phyloP scores from a whole-genome alignment of 2,113 vertebrate species.

The Tyrannus savana region DNA sequence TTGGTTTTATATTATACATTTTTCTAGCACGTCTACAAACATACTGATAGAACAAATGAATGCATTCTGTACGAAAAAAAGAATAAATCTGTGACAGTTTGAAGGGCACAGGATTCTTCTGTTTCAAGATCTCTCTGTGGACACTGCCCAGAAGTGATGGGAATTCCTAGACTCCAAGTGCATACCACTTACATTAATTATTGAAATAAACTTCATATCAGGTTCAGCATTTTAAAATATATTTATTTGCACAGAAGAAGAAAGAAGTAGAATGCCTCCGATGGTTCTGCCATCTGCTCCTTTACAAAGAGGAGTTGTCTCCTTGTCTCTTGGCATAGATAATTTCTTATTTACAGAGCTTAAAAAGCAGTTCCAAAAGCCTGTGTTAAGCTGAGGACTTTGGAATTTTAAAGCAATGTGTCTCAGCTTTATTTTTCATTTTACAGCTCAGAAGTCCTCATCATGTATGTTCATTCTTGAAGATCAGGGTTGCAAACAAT shows the following conservation, averaged over 20 bases:
- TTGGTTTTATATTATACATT: neutral
- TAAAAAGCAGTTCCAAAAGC: constrained; percentile 11
- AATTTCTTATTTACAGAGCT: constrained; percentile 47
- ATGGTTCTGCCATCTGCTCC: constrained; percentile 53
- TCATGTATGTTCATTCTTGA: neutral
- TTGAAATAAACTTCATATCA: constrained; percentile 64
- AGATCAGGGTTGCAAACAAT: neutral
- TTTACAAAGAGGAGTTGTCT: constrained; percentile 3
- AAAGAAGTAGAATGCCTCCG: neutral
- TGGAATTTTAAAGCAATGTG: neutral
- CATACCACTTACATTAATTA: constrained; percentile 62
- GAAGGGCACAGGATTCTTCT: constrained; percentile 36
- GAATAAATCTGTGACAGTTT: neutral
- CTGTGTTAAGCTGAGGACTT: neutral
- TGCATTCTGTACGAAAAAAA: neutral
- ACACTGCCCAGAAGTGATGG: constrained; percentile 58
- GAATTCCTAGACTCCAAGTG: constrained; percentile 53
- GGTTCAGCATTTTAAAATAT: constrained; percentile 63
- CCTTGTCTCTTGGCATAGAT: constrained; percentile 4
- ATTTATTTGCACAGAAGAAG: constrained; percentile 54
- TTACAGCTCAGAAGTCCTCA: neutral
- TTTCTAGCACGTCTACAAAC: constrained; percentile 25
- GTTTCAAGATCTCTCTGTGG: constrained; percentile 48
- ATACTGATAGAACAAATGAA: constrained; percentile 37
- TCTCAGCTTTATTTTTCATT: neutral